A percentile compares a stretch with the other conserved stretches of the same genome.
These are phyloP conservation scores for Cabera pusaria DNA, from an alignment of 2,888 invertebrate genomes.

Conservation along the genomic window DNA sequence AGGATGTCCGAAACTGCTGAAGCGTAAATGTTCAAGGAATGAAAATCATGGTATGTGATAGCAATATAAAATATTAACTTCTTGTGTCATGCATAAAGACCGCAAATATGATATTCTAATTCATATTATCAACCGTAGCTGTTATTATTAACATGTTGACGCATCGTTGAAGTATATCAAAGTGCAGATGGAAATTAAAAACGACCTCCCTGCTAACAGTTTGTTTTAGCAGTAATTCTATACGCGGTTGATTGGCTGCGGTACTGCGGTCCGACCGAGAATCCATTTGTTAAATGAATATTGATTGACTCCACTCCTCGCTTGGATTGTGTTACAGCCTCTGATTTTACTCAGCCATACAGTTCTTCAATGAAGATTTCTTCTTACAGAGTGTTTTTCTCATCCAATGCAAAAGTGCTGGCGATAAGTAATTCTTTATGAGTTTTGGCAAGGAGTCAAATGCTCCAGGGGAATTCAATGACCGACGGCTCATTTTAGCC, in stretches of 20 bases:
- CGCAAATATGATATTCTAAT: no score
- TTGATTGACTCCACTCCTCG: slow-evolving; percentile 38
- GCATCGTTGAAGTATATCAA: no score
- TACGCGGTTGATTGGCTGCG: slow-evolving; percentile 34
- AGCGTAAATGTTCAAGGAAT: no score
- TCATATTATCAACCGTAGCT: no score
- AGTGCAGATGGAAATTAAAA: slow-evolving; percentile 2
- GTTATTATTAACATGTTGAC: no score
- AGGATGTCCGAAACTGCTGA: no score
- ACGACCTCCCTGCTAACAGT: slow-evolving; percentile 7
- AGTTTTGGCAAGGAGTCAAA: slow-evolving; percentile 46
- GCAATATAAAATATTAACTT: no score
- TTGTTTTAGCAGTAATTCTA: slow-evolving; percentile 33
- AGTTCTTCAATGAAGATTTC: slow-evolving; percentile 14
- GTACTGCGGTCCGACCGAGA: slow-evolving; percentile 22
- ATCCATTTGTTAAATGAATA: slow-evolving; percentile 49
- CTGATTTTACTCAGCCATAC: slow-evolving; percentile 15
- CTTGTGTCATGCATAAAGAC: no score
- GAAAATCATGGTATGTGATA: no score
- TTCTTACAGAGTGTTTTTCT: slow-evolving; percentile 9
- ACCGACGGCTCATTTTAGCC: slow-evolving; percentile 35
- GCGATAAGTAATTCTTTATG: slow-evolving; percentile 33
- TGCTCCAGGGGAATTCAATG: slow-evolving; percentile 36
- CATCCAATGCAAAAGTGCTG: slow-evolving; percentile 19
- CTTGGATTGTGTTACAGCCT: slow-evolving; percentile 23